Evolutionary conservation across 2,113 vertebrate genomes (phyloP), one percentile per base, ranked within the genome.

Genomic region (Anoura caudifer): DNA sequence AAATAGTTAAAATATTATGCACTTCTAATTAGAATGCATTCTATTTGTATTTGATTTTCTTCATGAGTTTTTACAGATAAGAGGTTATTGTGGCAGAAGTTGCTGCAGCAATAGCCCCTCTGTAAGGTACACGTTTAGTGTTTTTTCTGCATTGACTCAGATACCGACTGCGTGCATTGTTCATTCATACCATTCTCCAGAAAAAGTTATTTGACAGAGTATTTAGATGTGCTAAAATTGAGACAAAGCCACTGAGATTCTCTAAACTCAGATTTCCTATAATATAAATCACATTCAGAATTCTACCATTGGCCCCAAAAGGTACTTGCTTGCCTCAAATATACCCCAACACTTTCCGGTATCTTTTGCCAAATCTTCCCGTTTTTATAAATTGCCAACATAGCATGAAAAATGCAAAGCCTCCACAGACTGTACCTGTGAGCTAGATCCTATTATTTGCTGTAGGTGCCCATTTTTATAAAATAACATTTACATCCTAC

Each of bases 11-110:
- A 88, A 88, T 24, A 47, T 7, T 79, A n/a, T 28, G 3, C 63
- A 63, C 31, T 90, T 94, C 12, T 84, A 76, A 38, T 81, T 92
- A 90, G 95, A 94, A 82, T 45, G 6, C 15, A 36, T 80, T 33
- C 19, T 69, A n/a, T 70, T 92, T 79, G 16, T 50, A 52, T 92
- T 87, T 92, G 11, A n/a, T 77, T 90, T 95, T 92, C 28, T 84
- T 77, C 19, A 22, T 81, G 52, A 82, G 11, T 94, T 26, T 85
- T 82, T 86, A 73, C 12, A 5, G 22, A 31, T 61, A 72, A 91
- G 56, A 90, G 52, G n/a, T 67, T 59, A 43, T 65, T 85, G 20
- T 59, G 33, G 24, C 67, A 11, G 12, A 85, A 88, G 41, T 45
- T 45, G 7, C 52, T 28, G 47, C 26, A 41, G 5, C 50, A 12